A percentile compares a stretch with the other conserved stretches of the same genome.
Conservation (phyloP, 2,113 vertebrate genomes). For the Cairina moschata region DNA sequence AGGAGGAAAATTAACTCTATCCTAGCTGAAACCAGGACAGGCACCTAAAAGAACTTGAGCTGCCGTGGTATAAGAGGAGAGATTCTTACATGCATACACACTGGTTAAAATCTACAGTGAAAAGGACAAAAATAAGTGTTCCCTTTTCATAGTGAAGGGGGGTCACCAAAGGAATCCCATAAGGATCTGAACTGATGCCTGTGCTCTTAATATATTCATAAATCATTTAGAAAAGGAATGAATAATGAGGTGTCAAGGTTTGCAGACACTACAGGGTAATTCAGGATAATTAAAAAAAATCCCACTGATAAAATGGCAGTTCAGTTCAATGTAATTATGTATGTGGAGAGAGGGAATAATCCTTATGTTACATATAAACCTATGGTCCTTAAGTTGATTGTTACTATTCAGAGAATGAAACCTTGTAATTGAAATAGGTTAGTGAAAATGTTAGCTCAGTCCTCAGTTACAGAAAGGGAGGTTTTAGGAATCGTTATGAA, state of each 20-base stretch:
- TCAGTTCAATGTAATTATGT: neutral
- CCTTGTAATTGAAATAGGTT: neutral
- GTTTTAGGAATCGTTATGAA: neutral
- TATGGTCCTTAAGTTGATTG: neutral
- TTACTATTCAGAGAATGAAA: neutral
- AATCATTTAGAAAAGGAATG: constrained; percentile 19
- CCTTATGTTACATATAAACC: neutral
- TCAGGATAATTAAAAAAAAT: neutral
- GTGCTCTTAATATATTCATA: constrained; percentile 21
- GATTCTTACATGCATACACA: neutral
- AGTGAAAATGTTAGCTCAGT: neutral
- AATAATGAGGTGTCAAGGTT: constrained; percentile 28
- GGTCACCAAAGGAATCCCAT: neutral
- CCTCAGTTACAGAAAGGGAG: neutral
- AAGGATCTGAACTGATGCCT: constrained; percentile 3
- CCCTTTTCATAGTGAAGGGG: constrained; percentile 2
- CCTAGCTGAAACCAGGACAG: no score
- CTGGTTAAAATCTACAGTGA: neutral
- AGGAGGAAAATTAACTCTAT: no score
- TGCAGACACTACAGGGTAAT: neutral
- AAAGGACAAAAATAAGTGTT: constrained; percentile 38
- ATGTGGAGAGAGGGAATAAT: neutral
- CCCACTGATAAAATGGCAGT: neutral
- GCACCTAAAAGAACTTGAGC: neutral
- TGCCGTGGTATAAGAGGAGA: neutral